Base-by-base conservation (phyloP, 2,113 vertebrate genomes). In the Tachysurus vachellii region DNA sequence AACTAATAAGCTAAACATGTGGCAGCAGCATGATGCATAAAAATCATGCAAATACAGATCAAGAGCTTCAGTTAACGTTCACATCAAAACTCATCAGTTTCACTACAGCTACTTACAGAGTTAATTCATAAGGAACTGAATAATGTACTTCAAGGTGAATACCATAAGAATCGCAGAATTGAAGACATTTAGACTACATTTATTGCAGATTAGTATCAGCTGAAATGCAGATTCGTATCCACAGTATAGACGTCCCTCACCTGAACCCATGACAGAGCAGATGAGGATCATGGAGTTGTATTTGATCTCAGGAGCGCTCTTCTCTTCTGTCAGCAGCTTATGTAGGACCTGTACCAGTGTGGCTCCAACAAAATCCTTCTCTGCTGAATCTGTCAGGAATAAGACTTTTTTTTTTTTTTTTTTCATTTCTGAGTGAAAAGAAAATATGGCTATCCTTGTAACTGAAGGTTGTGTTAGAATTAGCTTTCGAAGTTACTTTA, bases 231-330 rank as follows among this genome's bases (percentile, higher is more conserved):
- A 44, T 76, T 85, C 31, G 23, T n/a, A 57, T 47, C 36, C 42
- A 28, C 2, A 2, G n/a, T 12, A 2, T 14, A 79, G 7, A 10
- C 31, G 9, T 23, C 21, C 57, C 87, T 87, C 90, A 99, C 98
- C 98, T 91, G 98, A 99, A 84, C 96, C 97, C 96, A 97, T 96
- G 85, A 99, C 94, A 4, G 97, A 96, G 93, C 98, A 99, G 94
- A 98, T 97, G 92, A 99, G 94, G 88, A 99, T 97, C 98, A 99
- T 99, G 83, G 98, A 99, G 94, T 99, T 99, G 89, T 99, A 99
- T 87, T 99, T 99, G 87, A 99, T 99, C 95, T 99, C 98, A 28
- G 98, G 98, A 53, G 98, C 97, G 5, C 98, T 99, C 91, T 95
- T 95, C 88, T 99, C 98, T 0, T 99, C 98, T 12, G 96, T 96